Evolutionary conservation across 2,888 invertebrate genomes (phyloP), one percentile per base, ranked within the genome.

Genomic region (Auanema freiburgensis): DNA sequence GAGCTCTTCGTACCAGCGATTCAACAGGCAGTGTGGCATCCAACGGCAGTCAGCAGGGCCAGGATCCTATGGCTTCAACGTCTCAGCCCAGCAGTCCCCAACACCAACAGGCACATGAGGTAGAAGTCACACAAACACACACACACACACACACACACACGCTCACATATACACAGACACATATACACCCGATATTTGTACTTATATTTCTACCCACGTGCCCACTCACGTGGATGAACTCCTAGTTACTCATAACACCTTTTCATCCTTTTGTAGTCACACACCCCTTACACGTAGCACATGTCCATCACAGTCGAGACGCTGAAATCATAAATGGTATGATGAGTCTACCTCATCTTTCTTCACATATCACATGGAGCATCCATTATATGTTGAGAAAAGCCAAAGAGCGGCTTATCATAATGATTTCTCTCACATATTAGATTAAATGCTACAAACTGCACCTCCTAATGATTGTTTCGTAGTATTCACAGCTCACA

Each of bases 21-120:
- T 74, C 74, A n/a, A 73, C 74, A 24, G 74, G 76, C 53, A 67
- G 67, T 16, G 71, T 76, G 16, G 72, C 69, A 8, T 74, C 76
- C 46, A 63, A 63, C 40, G 63, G 63, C 50, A 55, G 60, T 57
- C 23, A 14, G 42, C 52, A 42, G 18, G 25, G 24, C 16, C 51
- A 51, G 33, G 57, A 57, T 23, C 57, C 63, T 46, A 46, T 16
- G 18, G 42, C 52, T 14, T 62, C 73, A n/a, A 66, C 71, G 14
- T 70, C 70, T 5, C 69, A 69, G 52, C 73, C 73, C 46, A 69
- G 68, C 25, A 73, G 73, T 69, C 73, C 73, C 54, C 65, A 58
- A 50, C 65, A 64, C 59, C 57, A 33, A 33, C 33, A 52, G 18
- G 16, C 57, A 58, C 59, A 65, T 51, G 65, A 65, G 65, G 65